Percentiles rank a stretch among this genome's conserved stretches.
Conservation (phyloP, 2,888 invertebrate species). For the Ennomos quercinarius region DNA sequence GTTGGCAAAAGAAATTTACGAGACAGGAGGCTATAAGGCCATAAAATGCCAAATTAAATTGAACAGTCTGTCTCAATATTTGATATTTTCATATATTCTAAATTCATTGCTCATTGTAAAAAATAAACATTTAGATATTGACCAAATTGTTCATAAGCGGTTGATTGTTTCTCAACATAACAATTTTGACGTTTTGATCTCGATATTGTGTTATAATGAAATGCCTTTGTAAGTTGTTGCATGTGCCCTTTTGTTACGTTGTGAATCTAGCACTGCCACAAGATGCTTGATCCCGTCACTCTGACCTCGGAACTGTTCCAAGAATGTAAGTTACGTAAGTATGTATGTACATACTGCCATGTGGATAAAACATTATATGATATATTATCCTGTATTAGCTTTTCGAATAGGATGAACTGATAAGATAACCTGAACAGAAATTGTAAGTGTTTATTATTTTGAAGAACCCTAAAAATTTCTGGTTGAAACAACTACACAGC, state of each 20-base stretch:
- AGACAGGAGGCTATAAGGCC: conserved; percentile 17
- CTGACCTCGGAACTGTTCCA: not conserved
- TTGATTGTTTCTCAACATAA: conserved; percentile 19
- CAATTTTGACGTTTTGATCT: conserved; percentile 29
- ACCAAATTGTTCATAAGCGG: conserved; percentile 42
- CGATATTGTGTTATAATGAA: conserved; percentile 13
- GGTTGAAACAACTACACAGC: too few relatives aligned
- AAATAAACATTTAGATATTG: conserved; percentile 44
- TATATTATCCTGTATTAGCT: too few relatives aligned
- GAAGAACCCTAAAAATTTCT: too few relatives aligned
- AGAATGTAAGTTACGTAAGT: conserved; percentile 19
- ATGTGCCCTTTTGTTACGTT: conserved; percentile 10
- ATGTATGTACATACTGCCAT: too few relatives aligned
- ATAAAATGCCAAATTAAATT: conserved; percentile 29
- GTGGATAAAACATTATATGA: too few relatives aligned
- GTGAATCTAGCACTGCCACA: conserved; percentile 54
- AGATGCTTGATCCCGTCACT: conserved; percentile 39
- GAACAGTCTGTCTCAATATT: conserved; percentile 30
- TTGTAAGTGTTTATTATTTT: too few relatives aligned
- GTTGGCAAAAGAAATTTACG: conserved; percentile 11
- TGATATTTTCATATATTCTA: conserved; percentile 44
- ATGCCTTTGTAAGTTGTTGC: conserved; percentile 11
- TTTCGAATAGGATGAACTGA: too few relatives aligned
- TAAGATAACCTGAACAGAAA: too few relatives aligned
- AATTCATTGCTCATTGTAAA: conserved; percentile 52